Base-by-base conservation (phyloP, 2,888 invertebrate genomes). In the Cybosia mesomella region DNA sequence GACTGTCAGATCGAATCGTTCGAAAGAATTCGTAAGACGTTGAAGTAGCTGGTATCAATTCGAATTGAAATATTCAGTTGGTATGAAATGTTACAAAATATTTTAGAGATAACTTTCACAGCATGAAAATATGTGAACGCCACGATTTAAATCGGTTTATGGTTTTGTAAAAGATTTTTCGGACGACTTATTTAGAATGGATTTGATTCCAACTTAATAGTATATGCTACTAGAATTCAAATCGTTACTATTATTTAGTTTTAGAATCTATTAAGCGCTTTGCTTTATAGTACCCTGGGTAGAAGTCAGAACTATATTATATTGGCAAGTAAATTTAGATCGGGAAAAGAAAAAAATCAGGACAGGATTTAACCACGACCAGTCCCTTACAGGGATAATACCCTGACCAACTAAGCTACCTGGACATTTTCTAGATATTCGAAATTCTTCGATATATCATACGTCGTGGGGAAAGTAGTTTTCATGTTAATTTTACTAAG, bases 41-140 rank as follows among this genome's bases (percentile, higher is more conserved):
- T 75, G 77, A 76, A 78, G 79, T 77, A 77, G 72, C 74, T 75
- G 68, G 74, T 82, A 85, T 82, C 79, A 81, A 82, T 84, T 84
- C 73, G 66, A 79, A 77, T 73, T 67, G 71, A 79, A 81, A 79
- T 81, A 80, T 81, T 70, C 75, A 80, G 71, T 75, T 68, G 67
- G 68, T 73, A 59, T 58, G 72, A 73, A 77, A 72, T 58, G 73
- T 76, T 71, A 67, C 77, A 70, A 77, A 81, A 82, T 82, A 81
- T 81, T 83, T 83, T 80, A 77, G 74, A 81, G 70, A 73, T 72
- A 71, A 71, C 74, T 75, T 74, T 78, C 55, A 73, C 64, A 61
- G 71, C 68, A 36, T 28, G 24, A 66, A 70, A 75, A 80, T 76
- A 79, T 75, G 66, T 65, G 2, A 61, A 64, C 61, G 58, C 64